Base-by-base conservation (phyloP, 2,888 invertebrate species). In the Slavum lentiscoides region DNA sequence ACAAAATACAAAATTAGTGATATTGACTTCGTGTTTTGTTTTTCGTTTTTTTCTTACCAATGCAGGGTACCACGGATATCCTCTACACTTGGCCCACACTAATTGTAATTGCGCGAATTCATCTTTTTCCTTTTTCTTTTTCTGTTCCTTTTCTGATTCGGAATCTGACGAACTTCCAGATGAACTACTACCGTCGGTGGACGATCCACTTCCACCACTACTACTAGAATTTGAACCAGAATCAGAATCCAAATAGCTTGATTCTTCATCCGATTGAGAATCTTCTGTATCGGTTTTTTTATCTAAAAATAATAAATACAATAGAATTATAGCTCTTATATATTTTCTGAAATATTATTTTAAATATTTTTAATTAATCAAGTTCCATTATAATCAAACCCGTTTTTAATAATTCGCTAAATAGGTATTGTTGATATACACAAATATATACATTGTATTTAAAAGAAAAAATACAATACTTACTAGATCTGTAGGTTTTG, bases 1-100 rank as follows among this genome's bases (percentile, higher is more conserved):
- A 43, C 49, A 49, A 49, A 49, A 49, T 49, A 49, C 49, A 64
- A 61, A 80, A 61, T 61, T 13, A 61, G 11, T 11, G 23, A 21
- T 13, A 59, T 21, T 49, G 11, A 49, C 49, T 23, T 13, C 61
- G 11, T 61, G 21, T 61, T 23, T 21, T 2, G 23, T 13, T 61
- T 61, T 61, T 23, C 23, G 15, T 2, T 61, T 61, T 59, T 21
- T 23, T 84, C 85, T 86, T 85, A 89, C 89, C 83, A 98, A 88
- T 7, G 97, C 97, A 68, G 97, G 98, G 88, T 97, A 97, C 97
- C 97, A 98, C 0, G 97, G 97, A 88, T 97, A 97, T 37, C 97
- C 95, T 84, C 94, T 91, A 88, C 97, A 97, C 86, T 98, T 97
- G 23, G 97, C 97, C 98, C 97, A 98, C 3, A 98, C 97, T 68